These are phyloP conservation scores for Pristiophorus japonicus DNA, from an alignment of 2,113 vertebrate genomes.

Conservation along the genomic window DNA sequence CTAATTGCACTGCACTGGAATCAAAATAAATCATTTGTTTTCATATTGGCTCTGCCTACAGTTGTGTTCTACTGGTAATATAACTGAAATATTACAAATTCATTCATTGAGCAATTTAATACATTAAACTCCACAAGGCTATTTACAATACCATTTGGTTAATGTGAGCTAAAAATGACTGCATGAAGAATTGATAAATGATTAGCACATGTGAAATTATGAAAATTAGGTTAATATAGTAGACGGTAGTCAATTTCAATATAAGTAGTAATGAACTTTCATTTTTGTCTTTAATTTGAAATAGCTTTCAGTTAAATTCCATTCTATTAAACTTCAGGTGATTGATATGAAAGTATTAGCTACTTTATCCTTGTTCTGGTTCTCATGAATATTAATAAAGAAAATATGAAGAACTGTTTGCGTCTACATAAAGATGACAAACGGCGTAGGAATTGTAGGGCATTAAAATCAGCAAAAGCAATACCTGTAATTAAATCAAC, in stretches of 20 bases:
- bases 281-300: neutral
- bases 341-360: neutral
- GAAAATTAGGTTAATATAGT: neutral
- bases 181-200: neutral
- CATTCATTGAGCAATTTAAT: conserved; percentile 8
- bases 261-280: neutral
- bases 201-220: conserved; percentile 10
- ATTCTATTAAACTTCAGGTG: neutral
- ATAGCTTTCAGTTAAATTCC: neutral
- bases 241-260: neutral
- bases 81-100: neutral
- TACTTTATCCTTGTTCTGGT: neutral
- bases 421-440: neutral
- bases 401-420: neutral
- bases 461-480: neutral
- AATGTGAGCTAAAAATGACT: neutral
- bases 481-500: neutral
- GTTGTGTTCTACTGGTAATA: neutral
- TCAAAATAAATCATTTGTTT: neutral
- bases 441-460: neutral
- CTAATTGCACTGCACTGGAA: neutral
- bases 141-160: neutral
- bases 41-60: neutral
- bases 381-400: neutral
- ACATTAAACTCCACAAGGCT: neutral